These are phyloP conservation scores for Dromius quadrimaculatus DNA, from an alignment of 2,888 invertebrate genomes.

Conservation along the genomic window DNA sequence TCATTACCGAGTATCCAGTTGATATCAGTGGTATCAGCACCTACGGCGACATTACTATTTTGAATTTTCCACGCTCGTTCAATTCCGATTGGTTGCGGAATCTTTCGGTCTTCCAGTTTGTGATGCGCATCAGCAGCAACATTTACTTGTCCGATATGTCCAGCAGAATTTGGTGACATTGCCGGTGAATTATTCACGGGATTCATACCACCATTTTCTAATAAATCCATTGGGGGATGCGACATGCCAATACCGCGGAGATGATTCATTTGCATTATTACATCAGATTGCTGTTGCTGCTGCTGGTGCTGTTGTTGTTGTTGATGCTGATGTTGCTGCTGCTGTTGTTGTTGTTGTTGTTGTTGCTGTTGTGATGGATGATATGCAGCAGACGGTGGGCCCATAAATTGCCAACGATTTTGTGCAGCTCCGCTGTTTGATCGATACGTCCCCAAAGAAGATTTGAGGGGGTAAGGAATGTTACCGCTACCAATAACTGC, in stretches of 20 bases:
- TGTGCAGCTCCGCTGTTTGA: slow-evolving; percentile 54
- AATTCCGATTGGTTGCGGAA: slow-evolving; percentile 84
- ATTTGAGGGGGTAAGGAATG: slow-evolving; percentile 48
- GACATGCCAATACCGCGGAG: slow-evolving; percentile 48
- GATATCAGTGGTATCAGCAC: slow-evolving; percentile 63
- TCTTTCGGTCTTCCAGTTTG: slow-evolving; percentile 70
- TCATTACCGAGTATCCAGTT: slow-evolving; percentile 67
- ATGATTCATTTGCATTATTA: slow-evolving; percentile 57
- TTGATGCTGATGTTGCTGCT: slow-evolving; percentile 64
- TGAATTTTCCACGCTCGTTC: slow-evolving; percentile 80
- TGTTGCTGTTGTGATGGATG: slow-evolving; percentile 63
- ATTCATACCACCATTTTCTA: slow-evolving; percentile 67
- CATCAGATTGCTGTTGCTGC: slow-evolving; percentile 62
- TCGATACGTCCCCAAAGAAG: slow-evolving; percentile 47
- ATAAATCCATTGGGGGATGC: slow-evolving; percentile 56
- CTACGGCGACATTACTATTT: slow-evolving; percentile 58
- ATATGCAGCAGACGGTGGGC: slow-evolving; percentile 42
- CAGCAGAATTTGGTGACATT: slow-evolving; percentile 64
- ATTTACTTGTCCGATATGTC: slow-evolving; percentile 56
- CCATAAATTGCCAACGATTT: slow-evolving; percentile 61
- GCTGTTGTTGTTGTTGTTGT: slow-evolving; percentile 61
- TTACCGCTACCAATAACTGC: slow-evolving; percentile 49
- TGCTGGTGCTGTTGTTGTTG: slow-evolving; percentile 61
- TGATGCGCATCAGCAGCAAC: slow-evolving; percentile 56
- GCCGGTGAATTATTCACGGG: slow-evolving; percentile 68